Base-by-base conservation (phyloP, 2,113 vertebrate genomes). In the Sander lucioperca region DNA sequence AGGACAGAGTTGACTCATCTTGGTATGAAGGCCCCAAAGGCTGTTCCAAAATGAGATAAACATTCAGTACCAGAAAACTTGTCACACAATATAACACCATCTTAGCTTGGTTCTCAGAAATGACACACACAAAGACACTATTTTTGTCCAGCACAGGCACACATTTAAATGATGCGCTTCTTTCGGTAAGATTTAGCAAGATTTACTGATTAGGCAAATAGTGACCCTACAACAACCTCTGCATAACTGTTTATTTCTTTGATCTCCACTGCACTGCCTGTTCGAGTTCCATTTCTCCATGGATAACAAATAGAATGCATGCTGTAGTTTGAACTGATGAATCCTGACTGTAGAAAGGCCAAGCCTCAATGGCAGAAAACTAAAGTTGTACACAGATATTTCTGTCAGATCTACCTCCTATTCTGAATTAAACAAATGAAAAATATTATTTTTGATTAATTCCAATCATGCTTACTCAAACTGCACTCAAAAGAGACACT, bases 1-100 rank as follows among this genome's bases (percentile, higher is more conserved):
- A 81, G 81, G 63, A 74, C 84, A 74, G 21, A 6, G 66, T 50
- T 89, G 87, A 89, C 79, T 89, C 85, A 88, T 79, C 70, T 79
- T 43, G 43, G 61, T 65, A 67, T 21, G 9, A 71, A 61, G 57
- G 7, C 27, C 21, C 74, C 43, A n/a, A n/a, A 77, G 19, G 23
- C 25, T 72, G 16, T 74, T 73, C 56, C 36, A 10, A 47, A 75
- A 48, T 23, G 63, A 84, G 48, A 51, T 2, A 3, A 30, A 27
- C 50, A 48, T 66, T 79, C 30, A 71, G 51, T 71, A 67, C 18
- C 47, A 78, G 51, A 64, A 62, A 56, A 58, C 43, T 15, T 61
- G 16, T 18, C 36, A 43, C 6, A 62, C 9, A 27, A 25, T 72
- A 47, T 13, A 56, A 57, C 15, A 19, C 3, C 70, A 51, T 71